A percentile compares a stretch with the other conserved stretches of the same genome.
Conservation (phyloP, 2,113 vertebrate genomes). For the Hepsetus odoe region DNA sequence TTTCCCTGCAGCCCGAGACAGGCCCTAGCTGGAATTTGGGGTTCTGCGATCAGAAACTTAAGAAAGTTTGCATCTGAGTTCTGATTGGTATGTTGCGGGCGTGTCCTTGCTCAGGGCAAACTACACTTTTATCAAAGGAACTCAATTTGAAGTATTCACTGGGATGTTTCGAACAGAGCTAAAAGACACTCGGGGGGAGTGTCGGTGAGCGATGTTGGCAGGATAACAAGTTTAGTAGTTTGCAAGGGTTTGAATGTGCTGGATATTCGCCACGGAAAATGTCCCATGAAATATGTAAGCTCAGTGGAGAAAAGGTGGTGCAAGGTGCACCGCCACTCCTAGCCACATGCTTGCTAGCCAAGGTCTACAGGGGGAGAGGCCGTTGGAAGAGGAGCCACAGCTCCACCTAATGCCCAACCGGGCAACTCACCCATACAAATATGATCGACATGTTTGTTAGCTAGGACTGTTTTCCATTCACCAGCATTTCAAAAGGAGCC, state of each 20-base stretch:
- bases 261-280: not conserved
- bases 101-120: not conserved
- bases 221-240: not conserved
- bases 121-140: not conserved
- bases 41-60: not conserved
- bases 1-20: not conserved
- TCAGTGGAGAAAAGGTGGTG: slow-evolving; percentile 10
- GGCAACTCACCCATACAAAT: not conserved
- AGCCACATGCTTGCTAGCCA: not conserved
- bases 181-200: not conserved
- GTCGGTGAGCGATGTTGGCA: not conserved
- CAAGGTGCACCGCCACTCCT: not conserved
- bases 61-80: not conserved
- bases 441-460: not conserved
- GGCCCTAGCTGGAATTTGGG: not conserved
- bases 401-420: slow-evolving; percentile 47
- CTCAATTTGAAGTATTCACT: not conserved
- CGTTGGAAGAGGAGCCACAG: slow-evolving; percentile 50
- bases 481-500: not conserved
- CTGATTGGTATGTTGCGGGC: not conserved
- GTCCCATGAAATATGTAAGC: slow-evolving; percentile 2
- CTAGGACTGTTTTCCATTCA: not conserved
- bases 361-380: not conserved
- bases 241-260: not conserved
- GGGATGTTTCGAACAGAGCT: slow-evolving; percentile 3